Percentiles rank a stretch among this genome's conserved stretches.
Evolutionary conservation across 2,888 invertebrate genomes (phyloP).

Genomic region (Calameuta idolon): DNA sequence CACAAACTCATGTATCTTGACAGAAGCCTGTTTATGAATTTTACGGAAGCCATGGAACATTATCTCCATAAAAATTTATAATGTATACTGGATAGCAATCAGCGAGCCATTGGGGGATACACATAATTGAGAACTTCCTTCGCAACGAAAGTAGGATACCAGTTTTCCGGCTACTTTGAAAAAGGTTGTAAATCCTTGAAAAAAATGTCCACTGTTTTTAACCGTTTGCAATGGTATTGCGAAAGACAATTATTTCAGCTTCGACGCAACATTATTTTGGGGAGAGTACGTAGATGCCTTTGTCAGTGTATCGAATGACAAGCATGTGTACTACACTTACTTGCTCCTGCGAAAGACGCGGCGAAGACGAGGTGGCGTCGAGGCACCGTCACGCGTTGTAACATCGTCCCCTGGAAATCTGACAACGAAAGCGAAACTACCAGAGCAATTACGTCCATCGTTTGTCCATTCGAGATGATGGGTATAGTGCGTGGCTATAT

Average conservation of each 20-base stretch:
- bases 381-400: conserved; percentile 53
- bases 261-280: conserved; percentile 25
- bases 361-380: background rate
- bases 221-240: conserved; percentile 23
- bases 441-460: conserved; percentile 56
- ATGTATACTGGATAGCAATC: background rate
- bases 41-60: background rate
- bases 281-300: conserved; percentile 18
- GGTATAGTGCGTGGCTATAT: conserved; percentile 51
- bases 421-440: conserved; percentile 66
- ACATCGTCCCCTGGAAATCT: conserved; percentile 53
- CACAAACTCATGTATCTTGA: background rate
- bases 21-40: background rate
- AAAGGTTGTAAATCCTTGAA: background rate
- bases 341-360: background rate
- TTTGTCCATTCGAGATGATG: conserved; percentile 42
- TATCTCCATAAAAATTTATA: background rate
- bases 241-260: conserved; percentile 41
- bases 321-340: background rate
- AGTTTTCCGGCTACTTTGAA: background rate
- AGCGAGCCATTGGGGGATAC: background rate
- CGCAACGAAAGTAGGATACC: background rate
- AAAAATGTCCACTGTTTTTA: background rate
- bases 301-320: conserved; percentile 21
- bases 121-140: background rate